A percentile compares a stretch with the other conserved stretches of the same genome.
Conservation (phyloP, 2,797 vertebrate species). For the Phoebastria nigripes region DNA sequence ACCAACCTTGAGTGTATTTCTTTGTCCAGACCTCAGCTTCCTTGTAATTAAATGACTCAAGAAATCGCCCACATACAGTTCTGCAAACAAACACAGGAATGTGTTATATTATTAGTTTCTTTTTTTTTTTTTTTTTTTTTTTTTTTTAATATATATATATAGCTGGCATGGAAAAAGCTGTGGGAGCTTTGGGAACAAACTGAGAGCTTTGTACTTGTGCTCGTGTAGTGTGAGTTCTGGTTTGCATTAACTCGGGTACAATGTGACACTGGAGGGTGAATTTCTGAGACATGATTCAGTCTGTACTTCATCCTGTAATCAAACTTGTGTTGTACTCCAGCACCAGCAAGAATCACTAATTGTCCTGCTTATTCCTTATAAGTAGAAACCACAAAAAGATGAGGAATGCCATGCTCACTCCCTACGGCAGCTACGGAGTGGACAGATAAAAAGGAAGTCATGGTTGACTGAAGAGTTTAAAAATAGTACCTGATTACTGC, state of each 20-base stretch:
- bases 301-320: not conserved
- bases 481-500: not conserved
- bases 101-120: not conserved
- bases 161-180: not conserved
- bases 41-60: not conserved
- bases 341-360: not conserved
- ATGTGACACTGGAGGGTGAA: conserved; percentile 14
- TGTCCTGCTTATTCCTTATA: conserved; percentile 8
- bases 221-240: conserved; percentile 1
- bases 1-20: not conserved
- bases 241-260: conserved; percentile 17
- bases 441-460: not conserved
- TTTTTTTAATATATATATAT: not conserved
- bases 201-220: not conserved
- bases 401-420: not conserved
- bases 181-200: not conserved
- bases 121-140: not conserved
- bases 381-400: conserved; percentile 11
- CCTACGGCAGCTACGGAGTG: not conserved
- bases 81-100: not conserved
- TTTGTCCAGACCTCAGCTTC: not conserved
- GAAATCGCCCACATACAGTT: not conserved
- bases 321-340: not conserved
- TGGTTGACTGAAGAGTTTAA: not conserved
- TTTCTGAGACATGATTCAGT: conserved; percentile 45